Evolutionary conservation across 2,888 invertebrate species (phyloP).

Genomic region (Sphinx pinastri): DNA sequence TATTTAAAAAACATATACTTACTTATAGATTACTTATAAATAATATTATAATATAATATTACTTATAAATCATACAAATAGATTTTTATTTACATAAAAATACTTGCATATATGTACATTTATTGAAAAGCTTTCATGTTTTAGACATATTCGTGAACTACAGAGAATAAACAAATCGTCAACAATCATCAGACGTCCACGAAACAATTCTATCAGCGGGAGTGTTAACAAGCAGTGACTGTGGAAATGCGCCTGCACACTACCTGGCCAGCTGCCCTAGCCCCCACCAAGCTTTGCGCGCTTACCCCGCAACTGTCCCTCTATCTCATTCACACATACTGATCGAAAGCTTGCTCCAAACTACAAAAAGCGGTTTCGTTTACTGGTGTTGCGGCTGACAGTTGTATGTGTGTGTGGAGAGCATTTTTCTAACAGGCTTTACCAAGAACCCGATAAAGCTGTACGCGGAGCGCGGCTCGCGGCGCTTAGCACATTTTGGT

Average conservation of each 20-base stretch:
- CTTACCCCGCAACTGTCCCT: constrained; percentile 71
- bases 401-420: constrained; percentile 67
- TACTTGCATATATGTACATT: not conserved
- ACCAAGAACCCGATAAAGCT: constrained; percentile 59
- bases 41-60: not conserved
- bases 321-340: constrained; percentile 70
- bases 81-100: not conserved
- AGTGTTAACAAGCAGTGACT: constrained; percentile 80
- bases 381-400: constrained; percentile 60
- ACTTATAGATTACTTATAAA: too few relatives aligned
- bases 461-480: constrained; percentile 57
- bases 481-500: constrained; percentile 69
- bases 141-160: not conserved
- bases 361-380: constrained; percentile 80
- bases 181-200: constrained; percentile 64
- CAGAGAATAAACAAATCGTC: constrained; percentile 43
- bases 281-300: constrained; percentile 71
- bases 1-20: not conserved
- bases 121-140: not conserved
- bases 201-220: constrained; percentile 70
- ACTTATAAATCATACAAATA: not conserved
- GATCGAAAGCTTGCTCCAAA: constrained; percentile 67
- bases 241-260: constrained; percentile 73
- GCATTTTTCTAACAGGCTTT: constrained; percentile 80
- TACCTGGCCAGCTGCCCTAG: constrained; percentile 81